phyloP scores from a whole-genome alignment of 2,888 invertebrate species.

The Drosophila neotestacea region DNA sequence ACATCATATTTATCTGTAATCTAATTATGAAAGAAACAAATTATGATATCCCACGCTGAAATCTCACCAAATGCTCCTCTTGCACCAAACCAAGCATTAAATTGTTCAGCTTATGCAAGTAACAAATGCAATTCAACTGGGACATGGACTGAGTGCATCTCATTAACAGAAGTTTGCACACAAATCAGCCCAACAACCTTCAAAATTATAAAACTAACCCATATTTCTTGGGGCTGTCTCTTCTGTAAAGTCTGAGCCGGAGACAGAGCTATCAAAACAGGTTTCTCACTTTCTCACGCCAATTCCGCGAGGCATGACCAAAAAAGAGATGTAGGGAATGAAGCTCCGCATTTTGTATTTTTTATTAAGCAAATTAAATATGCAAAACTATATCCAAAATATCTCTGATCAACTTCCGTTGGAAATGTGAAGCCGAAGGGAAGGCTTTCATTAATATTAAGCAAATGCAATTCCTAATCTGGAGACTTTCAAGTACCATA shows the following conservation, averaged over 20 bases:
- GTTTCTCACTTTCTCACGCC: slow-evolving; percentile 81
- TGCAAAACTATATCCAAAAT: slow-evolving; percentile 45
- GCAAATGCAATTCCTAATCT: not conserved
- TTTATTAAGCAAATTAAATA: slow-evolving; percentile 26
- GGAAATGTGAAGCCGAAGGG: slow-evolving; percentile 51
- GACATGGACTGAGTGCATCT: slow-evolving; percentile 45
- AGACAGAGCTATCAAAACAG: slow-evolving; percentile 57
- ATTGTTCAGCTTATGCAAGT: slow-evolving; percentile 42
- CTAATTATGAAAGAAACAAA: slow-evolving; percentile 36
- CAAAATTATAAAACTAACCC: slow-evolving; percentile 41
- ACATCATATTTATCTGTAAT: slow-evolving; percentile 27
- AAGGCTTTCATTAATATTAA: slow-evolving; percentile 28
- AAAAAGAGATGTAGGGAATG: slow-evolving; percentile 34
- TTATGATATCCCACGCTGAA: slow-evolving; percentile 34
- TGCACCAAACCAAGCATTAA: slow-evolving; percentile 36
- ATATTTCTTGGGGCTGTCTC: slow-evolving; percentile 25
- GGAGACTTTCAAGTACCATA: not conserved
- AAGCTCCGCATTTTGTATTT: slow-evolving; percentile 12
- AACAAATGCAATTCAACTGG: slow-evolving; percentile 41
- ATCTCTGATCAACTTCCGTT: slow-evolving; percentile 60
- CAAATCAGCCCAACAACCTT: slow-evolving; percentile 50
- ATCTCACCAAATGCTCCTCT: slow-evolving; percentile 3
- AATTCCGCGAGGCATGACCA: slow-evolving; percentile 60
- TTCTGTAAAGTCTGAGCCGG: not conserved
- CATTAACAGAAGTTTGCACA: slow-evolving; percentile 45